Percentiles rank a stretch among this genome's conserved stretches.
Conservation (phyloP, 2,888 invertebrate genomes). For the Baccha elongata region DNA sequence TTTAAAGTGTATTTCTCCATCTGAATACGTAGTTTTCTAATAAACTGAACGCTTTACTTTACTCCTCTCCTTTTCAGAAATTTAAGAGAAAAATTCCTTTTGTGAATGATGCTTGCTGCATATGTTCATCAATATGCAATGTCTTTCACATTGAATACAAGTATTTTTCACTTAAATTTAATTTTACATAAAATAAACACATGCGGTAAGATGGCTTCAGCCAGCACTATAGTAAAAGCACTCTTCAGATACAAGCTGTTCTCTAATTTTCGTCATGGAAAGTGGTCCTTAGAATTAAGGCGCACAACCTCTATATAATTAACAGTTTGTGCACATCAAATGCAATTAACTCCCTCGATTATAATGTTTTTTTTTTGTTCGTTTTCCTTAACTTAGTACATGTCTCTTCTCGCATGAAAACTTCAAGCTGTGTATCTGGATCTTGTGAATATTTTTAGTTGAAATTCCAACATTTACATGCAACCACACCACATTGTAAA, state of each 20-base stretch:
- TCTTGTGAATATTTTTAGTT: slow-evolving; percentile 42
- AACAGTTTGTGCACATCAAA: slow-evolving; percentile 34
- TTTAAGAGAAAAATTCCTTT: no score
- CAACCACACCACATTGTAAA: slow-evolving; percentile 38
- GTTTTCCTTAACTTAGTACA: background rate
- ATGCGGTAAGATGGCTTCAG: slow-evolving; percentile 9
- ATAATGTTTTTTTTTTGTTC: background rate
- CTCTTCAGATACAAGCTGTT: slow-evolving; percentile 30
- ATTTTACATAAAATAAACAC: slow-evolving; percentile 17
- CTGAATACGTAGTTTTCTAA: no score
- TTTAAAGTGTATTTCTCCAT: no score
- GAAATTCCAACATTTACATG: slow-evolving; percentile 26
- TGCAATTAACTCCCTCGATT: slow-evolving; percentile 62
- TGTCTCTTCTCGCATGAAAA: slow-evolving; percentile 2
- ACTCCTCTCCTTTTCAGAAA: no score
- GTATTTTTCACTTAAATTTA: slow-evolving; percentile 19
- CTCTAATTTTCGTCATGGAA: slow-evolving; percentile 40
- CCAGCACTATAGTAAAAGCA: slow-evolving; percentile 8
- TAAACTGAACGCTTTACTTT: no score
- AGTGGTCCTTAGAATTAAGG: background rate
- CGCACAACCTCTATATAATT: background rate
- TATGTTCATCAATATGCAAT: no score
- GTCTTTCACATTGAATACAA: background rate
- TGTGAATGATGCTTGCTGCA: no score
- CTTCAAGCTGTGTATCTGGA: slow-evolving; percentile 1